phyloP scores from a whole-genome alignment of 2,113 vertebrate species.

The Progne subis region DNA sequence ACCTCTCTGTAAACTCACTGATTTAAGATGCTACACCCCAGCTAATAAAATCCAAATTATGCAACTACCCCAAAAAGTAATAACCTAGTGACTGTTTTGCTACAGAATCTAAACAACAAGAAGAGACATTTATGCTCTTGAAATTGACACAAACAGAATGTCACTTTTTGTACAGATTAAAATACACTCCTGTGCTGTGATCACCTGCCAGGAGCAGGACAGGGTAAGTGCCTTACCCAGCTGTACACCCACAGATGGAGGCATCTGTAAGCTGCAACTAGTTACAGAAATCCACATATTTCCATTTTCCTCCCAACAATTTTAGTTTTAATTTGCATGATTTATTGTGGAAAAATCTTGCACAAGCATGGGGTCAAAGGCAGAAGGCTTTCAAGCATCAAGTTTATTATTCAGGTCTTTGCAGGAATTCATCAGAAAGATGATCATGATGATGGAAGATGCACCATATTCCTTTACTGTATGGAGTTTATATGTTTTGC shows the following conservation, averaged over 20 bases:
- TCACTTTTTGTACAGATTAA: neutral
- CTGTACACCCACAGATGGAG: neutral
- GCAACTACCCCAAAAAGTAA: neutral
- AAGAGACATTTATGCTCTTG: neutral
- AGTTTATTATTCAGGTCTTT: neutral
- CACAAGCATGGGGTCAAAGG: neutral
- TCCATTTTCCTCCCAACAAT: neutral
- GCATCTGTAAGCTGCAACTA: neutral
- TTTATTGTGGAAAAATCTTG: neutral
- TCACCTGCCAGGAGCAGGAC: neutral
- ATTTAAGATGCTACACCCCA: fast-evolving
- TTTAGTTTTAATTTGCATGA: neutral
- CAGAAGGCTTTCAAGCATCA: neutral
- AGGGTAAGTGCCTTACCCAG: neutral
- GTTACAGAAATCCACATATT: neutral
- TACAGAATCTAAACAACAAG: neutral
- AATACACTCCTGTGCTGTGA: neutral
- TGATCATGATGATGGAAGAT: neutral
- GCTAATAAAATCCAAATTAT: neutral
- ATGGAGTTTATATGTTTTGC: neutral
- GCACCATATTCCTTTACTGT: neutral
- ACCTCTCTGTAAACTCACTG: neutral
- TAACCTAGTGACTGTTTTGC: neutral
- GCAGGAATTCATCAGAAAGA: neutral
- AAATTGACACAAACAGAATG: neutral